Base-by-base conservation (phyloP, 2,888 invertebrate genomes). In the Amphipyra tragopoginis region DNA sequence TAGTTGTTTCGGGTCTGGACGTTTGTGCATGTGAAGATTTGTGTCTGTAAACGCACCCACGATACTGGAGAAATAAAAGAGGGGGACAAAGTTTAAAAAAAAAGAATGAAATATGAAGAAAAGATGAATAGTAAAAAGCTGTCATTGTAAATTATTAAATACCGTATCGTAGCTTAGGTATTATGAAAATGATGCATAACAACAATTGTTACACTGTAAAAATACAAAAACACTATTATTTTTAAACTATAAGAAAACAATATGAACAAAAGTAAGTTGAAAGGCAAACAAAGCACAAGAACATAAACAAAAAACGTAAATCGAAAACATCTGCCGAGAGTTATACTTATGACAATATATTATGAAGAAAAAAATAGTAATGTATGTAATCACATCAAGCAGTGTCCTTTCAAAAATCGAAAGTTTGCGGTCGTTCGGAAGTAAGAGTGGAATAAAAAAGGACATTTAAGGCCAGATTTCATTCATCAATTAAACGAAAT, bases 381-480 rank as follows among this genome's bases (percentile, higher is more conserved):
- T 74, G 10, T 43, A 51, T 65, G 58, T 75, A 75, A 78, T 80
- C 64, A 78, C 65, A 72, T 33, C 40, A 9, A 38, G 13, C 43
- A 58, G 52, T 65, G 67, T 77, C 69, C 73, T 71, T 72, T 67
- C 72, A 82, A 86, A 91, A 92, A 92, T 82, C 82, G 90, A 93
- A 92, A 93, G 92, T 89, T 79, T 85, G 84, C 81, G 83, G 83
- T 85, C 67, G 72, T 64, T 75, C 64, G 81, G 82, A 76, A 82
- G 87, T 86, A 90, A 90, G 85, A 85, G 85, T 86, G 65, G 65
- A 78, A 77, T 80, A 80, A 86, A 88, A 88, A 86, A 79, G 50
- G 38, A 76, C 72, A 75, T 81, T 85, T 79, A 84, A 84, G 83
- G 77, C 68, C 81, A 84, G 83, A 89, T 90, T 84, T 79, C 82